These are phyloP conservation scores for Thermophis baileyi DNA, from an alignment of 2,113 vertebrate species.

Conservation along the genomic window DNA sequence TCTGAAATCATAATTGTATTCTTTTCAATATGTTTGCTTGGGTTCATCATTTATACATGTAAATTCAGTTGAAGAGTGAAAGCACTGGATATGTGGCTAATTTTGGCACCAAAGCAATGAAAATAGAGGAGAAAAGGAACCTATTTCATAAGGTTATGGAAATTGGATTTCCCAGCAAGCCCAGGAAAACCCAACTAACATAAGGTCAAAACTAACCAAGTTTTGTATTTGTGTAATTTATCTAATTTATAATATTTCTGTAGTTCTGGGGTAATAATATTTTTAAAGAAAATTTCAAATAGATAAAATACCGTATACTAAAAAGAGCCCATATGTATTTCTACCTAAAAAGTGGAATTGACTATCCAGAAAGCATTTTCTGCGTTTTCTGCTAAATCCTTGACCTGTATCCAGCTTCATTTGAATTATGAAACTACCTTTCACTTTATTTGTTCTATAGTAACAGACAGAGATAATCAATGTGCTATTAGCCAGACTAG, in stretches of 20 bases:
- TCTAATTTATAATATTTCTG: background rate
- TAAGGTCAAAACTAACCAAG: background rate
- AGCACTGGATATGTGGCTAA: background rate
- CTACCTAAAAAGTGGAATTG: background rate
- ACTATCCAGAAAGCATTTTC: background rate
- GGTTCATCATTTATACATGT: background rate
- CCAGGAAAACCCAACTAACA: slow-evolving; percentile 1
- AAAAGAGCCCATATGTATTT: background rate
- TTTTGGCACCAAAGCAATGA: background rate
- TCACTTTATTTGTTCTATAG: background rate
- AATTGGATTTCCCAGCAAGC: background rate
- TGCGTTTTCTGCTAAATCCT: background rate
- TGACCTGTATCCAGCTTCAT: background rate
- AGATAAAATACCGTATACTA: slow-evolving; percentile 3
- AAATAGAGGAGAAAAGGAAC: slow-evolving; percentile 10
- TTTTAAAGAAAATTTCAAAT: background rate
- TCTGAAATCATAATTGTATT: background rate
- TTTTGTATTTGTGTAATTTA: background rate
- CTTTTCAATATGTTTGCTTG: background rate
- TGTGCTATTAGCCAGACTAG: background rate
- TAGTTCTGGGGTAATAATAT: background rate
- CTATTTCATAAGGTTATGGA: slow-evolving; percentile 1
- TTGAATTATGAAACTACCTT: background rate
- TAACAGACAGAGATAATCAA: background rate
- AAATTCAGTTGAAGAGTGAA: background rate